Evolutionary conservation across 1,140 invertebrate species (phyloP).

Genomic region (Acromyrmex echinatior): DNA sequence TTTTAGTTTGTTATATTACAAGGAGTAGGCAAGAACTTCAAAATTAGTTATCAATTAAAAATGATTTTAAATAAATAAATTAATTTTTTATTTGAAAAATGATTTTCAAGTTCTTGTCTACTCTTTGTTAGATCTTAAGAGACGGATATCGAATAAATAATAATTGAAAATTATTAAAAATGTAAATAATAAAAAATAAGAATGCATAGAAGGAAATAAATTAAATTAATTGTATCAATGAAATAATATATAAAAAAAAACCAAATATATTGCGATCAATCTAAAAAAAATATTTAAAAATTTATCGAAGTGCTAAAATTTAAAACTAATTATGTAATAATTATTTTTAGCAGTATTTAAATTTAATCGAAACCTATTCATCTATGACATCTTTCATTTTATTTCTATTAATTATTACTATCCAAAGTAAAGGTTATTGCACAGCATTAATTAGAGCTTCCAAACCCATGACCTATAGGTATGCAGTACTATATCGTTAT

Average conservation of each 20-base stretch:
- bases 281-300: not conserved
- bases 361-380: not conserved
- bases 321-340: not conserved
- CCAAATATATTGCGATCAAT: not conserved
- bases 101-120: not conserved
- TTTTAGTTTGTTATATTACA: no score
- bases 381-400: not conserved
- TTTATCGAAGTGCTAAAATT: not conserved
- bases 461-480: not conserved
- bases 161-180: not conserved
- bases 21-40: no score
- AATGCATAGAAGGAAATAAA: not conserved
- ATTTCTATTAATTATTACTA: not conserved
- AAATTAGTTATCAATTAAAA: no score
- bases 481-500: not conserved
- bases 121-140: not conserved
- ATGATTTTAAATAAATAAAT: no score
- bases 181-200: not conserved
- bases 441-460: not conserved
- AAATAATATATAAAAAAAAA: slow-evolving; percentile 8
- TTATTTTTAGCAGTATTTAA: not conserved
- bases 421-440: not conserved
- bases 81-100: no score
- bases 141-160: no score
- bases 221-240: not conserved